Evolutionary conservation across 1,140 invertebrate genomes (phyloP).

Genomic region (Caenorhabditis brenneri): DNA sequence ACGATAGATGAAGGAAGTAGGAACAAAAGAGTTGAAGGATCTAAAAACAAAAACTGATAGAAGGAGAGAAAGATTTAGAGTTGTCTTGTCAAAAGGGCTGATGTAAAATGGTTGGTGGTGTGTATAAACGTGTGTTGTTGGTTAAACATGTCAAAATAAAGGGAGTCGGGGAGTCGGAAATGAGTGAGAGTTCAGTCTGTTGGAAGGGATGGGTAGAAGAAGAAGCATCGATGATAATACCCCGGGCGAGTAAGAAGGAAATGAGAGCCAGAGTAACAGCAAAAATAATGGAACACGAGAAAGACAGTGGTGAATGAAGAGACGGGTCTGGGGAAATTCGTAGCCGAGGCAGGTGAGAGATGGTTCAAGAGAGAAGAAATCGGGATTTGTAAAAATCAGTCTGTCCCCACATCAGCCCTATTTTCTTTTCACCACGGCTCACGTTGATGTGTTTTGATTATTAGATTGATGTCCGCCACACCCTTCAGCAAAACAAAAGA

Average conservation of each 20-base stretch:
- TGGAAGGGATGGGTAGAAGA: background rate
- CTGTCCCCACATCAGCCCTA: background rate
- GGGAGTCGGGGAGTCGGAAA: background rate
- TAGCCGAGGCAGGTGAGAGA: constrained; percentile 20
- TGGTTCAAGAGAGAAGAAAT: constrained; percentile 25
- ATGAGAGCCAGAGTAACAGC: constrained; percentile 28
- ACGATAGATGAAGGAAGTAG: background rate
- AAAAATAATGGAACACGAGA: constrained; percentile 45
- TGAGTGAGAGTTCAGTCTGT: constrained; percentile 30
- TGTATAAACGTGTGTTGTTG: constrained; percentile 41
- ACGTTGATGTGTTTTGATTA: constrained; percentile 35
- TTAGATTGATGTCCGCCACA: constrained; percentile 32
- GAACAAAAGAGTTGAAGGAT: background rate
- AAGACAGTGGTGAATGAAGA: constrained; percentile 40
- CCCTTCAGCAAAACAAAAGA: constrained; percentile 5
- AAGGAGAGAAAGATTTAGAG: background rate
- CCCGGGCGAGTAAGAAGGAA: constrained; percentile 30
- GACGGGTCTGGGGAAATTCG: background rate
- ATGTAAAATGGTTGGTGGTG: constrained; percentile 28
- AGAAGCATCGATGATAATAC: constrained; percentile 31
- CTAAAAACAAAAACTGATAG: background rate
- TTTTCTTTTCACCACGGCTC: background rate
- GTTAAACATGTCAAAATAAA: constrained; percentile 43
- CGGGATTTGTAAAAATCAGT: constrained; percentile 32
- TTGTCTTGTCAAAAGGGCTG: constrained; percentile 36